phyloP scores from a whole-genome alignment of 2,113 vertebrate genomes.

The Mastomys coucha region DNA sequence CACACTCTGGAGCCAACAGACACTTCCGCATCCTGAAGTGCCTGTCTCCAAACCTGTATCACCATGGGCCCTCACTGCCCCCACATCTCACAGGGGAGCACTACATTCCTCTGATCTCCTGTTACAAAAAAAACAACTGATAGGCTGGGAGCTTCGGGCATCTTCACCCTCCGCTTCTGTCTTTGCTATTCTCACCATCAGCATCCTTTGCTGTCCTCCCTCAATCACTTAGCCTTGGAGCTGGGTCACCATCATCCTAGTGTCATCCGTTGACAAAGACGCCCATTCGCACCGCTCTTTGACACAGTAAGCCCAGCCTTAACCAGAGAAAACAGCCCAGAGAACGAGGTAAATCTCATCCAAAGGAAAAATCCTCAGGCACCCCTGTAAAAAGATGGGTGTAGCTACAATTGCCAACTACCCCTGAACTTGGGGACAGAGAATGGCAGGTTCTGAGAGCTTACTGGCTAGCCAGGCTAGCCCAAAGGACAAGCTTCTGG shows the following conservation, averaged over 20 bases:
- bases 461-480: neutral
- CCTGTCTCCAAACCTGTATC: neutral
- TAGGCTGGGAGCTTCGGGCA: neutral
- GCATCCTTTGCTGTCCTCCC: neutral
- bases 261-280: neutral
- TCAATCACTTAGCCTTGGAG: neutral
- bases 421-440: neutral
- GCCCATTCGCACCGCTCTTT: neutral
- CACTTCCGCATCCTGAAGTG: neutral
- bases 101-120: neutral
- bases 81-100: neutral
- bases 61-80: neutral
- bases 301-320: neutral
- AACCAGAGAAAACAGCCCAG: neutral
- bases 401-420: neutral
- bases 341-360: neutral
- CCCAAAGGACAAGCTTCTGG: neutral
- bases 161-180: neutral
- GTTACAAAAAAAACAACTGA: neutral
- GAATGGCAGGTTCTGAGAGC: neutral
- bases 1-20: neutral
- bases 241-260: neutral
- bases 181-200: neutral
- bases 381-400: neutral
- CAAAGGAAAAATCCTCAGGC: neutral